A percentile compares a stretch with the other conserved stretches of the same genome.
Conservation (phyloP, 2,888 invertebrate genomes). For the Nomada lathburiana region DNA sequence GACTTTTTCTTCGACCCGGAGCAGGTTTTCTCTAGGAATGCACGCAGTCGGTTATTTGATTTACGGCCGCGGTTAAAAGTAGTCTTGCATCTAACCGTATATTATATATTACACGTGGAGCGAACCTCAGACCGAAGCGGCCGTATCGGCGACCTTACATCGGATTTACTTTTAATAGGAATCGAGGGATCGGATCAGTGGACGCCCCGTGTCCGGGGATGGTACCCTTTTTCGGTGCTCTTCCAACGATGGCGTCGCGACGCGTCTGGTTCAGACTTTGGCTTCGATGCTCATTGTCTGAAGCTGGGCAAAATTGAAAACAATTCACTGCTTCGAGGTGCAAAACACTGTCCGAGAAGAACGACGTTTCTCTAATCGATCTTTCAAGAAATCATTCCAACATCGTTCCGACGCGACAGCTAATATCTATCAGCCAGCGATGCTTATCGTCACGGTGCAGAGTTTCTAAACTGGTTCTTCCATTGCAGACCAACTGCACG, state of each 20-base stretch:
- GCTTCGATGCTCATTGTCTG: no score
- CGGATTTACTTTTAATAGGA: constrained; percentile 52
- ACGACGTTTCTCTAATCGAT: neutral
- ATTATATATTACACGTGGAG: constrained; percentile 68
- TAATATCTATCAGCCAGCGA: constrained; percentile 6
- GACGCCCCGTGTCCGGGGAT: constrained; percentile 27
- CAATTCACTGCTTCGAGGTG: neutral
- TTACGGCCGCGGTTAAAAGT: constrained; percentile 75
- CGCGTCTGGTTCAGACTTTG: neutral
- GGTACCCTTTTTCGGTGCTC: neutral
- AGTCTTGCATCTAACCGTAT: constrained; percentile 73
- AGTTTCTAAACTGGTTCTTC: constrained; percentile 13
- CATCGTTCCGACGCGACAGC: constrained; percentile 9
- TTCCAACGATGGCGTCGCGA: no score
- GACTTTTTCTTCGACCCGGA: constrained; percentile 65
- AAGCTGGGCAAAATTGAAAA: no score
- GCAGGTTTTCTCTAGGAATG: constrained; percentile 80
- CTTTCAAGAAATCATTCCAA: neutral
- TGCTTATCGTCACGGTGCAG: neutral
- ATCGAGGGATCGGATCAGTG: constrained; percentile 12
- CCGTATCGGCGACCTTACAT: constrained; percentile 40
- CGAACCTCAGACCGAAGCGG: constrained; percentile 50
- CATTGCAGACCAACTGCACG: neutral
- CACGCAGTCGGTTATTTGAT: constrained; percentile 76
- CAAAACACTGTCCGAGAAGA: no score